Conservation (phyloP, 2,113 vertebrate species). For the Leptodactylus fuscus region DNA sequence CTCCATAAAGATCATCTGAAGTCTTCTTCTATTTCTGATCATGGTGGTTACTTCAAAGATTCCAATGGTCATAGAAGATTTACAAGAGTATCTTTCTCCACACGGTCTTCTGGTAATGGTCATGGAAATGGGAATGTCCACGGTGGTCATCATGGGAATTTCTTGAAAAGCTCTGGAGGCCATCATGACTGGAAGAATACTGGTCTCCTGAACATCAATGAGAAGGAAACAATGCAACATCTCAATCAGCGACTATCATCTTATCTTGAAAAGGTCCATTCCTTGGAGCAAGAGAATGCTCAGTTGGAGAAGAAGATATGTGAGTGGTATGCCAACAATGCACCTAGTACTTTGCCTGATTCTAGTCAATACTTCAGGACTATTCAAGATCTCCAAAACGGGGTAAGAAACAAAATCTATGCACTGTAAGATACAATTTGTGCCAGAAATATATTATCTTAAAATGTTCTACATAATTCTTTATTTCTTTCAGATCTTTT, state of each 20-base stretch:
- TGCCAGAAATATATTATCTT: not conserved
- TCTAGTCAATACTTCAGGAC: slow-evolving; percentile 66
- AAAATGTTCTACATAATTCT: not conserved
- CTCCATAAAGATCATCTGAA: not conserved
- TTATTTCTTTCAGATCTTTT: not conserved
- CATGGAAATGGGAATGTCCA: not conserved
- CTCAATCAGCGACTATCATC: slow-evolving; percentile 77
- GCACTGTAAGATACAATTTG: not conserved
- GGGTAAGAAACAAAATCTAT: not conserved
- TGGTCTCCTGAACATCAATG: slow-evolving; percentile 61
- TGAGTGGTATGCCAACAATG: slow-evolving; percentile 64
- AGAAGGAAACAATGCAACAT: slow-evolving; percentile 78
- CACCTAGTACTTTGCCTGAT: slow-evolving; percentile 57
- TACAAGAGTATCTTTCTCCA: slow-evolving; percentile 3
- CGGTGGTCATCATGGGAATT: slow-evolving; percentile 5
- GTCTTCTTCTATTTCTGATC: not conserved
- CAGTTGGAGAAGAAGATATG: slow-evolving; percentile 75
- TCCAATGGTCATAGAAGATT: slow-evolving; percentile 80
- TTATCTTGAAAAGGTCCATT: slow-evolving; percentile 71
- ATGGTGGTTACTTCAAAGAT: slow-evolving; percentile 71
- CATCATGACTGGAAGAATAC: slow-evolving; percentile 2
- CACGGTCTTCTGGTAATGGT: not conserved
- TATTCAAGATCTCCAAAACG: slow-evolving; percentile 70
- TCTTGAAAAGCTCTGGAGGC: not conserved
- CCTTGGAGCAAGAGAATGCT: slow-evolving; percentile 69